Percentiles rank a stretch among this genome's conserved stretches.
These are phyloP conservation scores for Cabera pusaria DNA, from an alignment of 2,888 invertebrate species.

Conservation along the genomic window DNA sequence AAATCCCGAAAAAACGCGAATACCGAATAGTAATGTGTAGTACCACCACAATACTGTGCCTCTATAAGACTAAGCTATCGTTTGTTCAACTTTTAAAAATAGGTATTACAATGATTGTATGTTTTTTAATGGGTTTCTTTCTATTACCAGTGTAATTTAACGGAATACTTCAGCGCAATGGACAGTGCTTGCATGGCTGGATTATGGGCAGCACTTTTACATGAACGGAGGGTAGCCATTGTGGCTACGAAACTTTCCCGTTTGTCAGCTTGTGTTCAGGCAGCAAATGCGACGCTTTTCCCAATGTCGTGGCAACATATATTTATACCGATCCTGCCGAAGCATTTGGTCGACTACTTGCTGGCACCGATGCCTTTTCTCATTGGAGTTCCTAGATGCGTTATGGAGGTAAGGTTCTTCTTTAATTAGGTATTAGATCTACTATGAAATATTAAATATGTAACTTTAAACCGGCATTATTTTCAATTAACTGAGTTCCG, in stretches of 20 bases:
- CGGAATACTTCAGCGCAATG: constrained; percentile 99
- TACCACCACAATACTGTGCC: no score
- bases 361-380: constrained; percentile 99
- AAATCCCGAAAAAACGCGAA: no score
- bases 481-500: no score
- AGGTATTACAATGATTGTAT: no score
- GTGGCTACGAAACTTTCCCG: constrained; percentile 94
- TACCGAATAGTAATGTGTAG: no score
- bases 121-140: no score
- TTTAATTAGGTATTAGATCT: no score
- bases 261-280: constrained; percentile 96
- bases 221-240: constrained; percentile 96
- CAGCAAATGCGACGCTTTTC: constrained; percentile 96
- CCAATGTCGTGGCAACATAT: constrained; percentile 99
- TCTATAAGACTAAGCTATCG: no score
- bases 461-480: no score
- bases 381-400: constrained; percentile 95
- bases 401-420: constrained; percentile 88
- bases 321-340: constrained; percentile 97
- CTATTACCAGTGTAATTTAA: constrained; percentile 98
- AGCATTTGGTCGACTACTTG: constrained; percentile 93
- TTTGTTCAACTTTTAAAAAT: no score
- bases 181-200: constrained; percentile 97
- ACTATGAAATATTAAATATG: no score
- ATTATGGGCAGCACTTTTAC: constrained; percentile 96